Evolutionary conservation across 2,113 vertebrate species (phyloP).

Genomic region (Elephantulus edwardii): DNA sequence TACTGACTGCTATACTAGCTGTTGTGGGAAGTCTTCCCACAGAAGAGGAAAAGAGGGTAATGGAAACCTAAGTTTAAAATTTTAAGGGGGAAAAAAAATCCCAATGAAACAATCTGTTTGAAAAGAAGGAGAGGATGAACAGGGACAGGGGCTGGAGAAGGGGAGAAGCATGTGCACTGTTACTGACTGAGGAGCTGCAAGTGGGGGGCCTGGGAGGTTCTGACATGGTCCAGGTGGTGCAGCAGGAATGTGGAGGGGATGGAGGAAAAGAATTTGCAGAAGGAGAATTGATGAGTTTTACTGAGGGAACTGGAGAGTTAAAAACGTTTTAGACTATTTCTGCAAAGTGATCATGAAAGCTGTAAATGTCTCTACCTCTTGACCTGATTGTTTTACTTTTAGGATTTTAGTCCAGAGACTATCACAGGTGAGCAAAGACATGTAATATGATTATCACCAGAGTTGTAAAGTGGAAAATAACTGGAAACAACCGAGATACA

Average conservation of each 20-base stretch:
- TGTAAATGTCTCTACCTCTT: neutral
- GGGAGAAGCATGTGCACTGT: too few relatives aligned
- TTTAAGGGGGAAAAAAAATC: too few relatives aligned
- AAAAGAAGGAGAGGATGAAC: too few relatives aligned
- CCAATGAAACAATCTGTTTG: neutral
- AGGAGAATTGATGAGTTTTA: neutral
- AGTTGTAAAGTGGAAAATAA: neutral
- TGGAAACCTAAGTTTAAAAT: neutral
- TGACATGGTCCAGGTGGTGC: too few relatives aligned
- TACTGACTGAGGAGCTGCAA: neutral
- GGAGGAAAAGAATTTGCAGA: neutral
- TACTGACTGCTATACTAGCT: too few relatives aligned
- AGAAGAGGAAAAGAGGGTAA: neutral
- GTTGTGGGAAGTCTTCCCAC: too few relatives aligned
- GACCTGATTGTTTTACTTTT: neutral
- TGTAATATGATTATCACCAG: neutral
- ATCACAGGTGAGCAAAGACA: neutral
- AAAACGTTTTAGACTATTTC: neutral
- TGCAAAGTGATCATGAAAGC: neutral
- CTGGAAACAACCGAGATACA: neutral
- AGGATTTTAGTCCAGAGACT: neutral
- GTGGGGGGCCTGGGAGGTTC: too few relatives aligned
- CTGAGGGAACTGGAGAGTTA: neutral
- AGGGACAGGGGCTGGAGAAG: too few relatives aligned
- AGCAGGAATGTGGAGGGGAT: neutral